Base-by-base conservation (phyloP, 2,888 invertebrate genomes). In the Litoditis marina region DNA sequence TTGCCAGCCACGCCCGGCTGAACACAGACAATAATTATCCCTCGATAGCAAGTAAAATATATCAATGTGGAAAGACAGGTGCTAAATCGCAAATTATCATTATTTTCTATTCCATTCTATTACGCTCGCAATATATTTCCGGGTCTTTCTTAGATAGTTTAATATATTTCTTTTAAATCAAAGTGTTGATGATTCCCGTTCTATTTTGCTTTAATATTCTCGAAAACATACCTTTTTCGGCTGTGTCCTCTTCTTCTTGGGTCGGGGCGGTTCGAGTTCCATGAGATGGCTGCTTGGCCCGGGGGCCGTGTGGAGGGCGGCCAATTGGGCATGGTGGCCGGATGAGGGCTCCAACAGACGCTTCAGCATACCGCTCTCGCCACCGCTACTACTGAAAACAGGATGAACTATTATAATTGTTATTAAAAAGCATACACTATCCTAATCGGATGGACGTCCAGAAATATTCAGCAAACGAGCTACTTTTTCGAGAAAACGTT, bases 161-260 rank as follows among this genome's bases (percentile, higher is more conserved):
- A 51, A 27, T 8, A 51, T n/a, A 28, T 4, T 55, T 6, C 6
- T 11, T 16, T 8, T 44, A 25, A 39, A 39, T 32, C 13, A 25
- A 32, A 44, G n/a, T n/a, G n/a, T n/a, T n/a, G n/a, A n/a, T n/a
- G n/a, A n/a, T n/a, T n/a, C n/a, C n/a, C n/a, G n/a, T n/a, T n/a
- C n/a, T n/a, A n/a, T n/a, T n/a, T n/a, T n/a, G n/a, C n/a, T 13
- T 13, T 39, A 39, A 13, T 39, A 39, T 39, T 11, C 11, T 39
- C n/a, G 11, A 13, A 22, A 13, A 13, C 55, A 25, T 13, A 66
- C 60, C 62, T 78, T 77, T 61, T 78, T 78, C 58, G 69, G 74
- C 25, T 63, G 53, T 13, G 68, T 69, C 36, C 78, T 60, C 65
- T 78, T 79, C 72, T 78, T 77, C 65, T 80, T 80, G n/a, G 71